Base-by-base conservation (phyloP, 2,113 vertebrate species). In the Serinus canaria region DNA sequence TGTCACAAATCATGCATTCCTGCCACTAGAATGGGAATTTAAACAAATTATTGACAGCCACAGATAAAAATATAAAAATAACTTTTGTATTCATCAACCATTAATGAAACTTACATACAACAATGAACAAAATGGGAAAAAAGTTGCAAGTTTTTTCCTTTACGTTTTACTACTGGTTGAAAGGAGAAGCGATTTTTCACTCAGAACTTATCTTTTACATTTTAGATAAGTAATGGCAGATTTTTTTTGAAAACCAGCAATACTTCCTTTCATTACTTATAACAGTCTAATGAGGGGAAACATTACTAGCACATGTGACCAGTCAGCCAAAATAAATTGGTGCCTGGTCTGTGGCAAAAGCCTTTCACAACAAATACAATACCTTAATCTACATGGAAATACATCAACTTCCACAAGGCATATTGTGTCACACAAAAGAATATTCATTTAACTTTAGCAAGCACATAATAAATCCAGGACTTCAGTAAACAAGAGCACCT, bases 241-340 rank as follows among this genome's bases (percentile, higher is more conserved):
- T 63, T 59, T 70, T 77, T 66, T 70, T 70, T 70, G 1, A 56
- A 84, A 94, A 89, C 6, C 62, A 85, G 35, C 47, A 3, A 87
- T 75, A 74, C 39, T 78, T 69, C 77, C 83, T 80, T 94, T 94
- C 81, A 75, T 74, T 82, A 84, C 43, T 75, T 89, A 41, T n/a
- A 73, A 67, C 20, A 17, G 49, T 28, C 37, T 64, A 89, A 46
- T 52, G 41, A 59, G 49, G 24, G 94, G 92, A 96, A 94, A 98
- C 92, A 97, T 98, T 97, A 98, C 94, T 87, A 97, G 94, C 94
- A 98, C 97, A 96, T 97, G 95, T 97, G 97, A 96, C 95, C 96
- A 97, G 96, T 96, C 69, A 94, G 87, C 49, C 92, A 97, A 68
- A 93, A 96, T 88, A 98, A 96, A 95, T 6, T 80, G 80, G 93